Conservation (phyloP, 2,888 invertebrate genomes). For the Stenchaetothrips biformis region DNA sequence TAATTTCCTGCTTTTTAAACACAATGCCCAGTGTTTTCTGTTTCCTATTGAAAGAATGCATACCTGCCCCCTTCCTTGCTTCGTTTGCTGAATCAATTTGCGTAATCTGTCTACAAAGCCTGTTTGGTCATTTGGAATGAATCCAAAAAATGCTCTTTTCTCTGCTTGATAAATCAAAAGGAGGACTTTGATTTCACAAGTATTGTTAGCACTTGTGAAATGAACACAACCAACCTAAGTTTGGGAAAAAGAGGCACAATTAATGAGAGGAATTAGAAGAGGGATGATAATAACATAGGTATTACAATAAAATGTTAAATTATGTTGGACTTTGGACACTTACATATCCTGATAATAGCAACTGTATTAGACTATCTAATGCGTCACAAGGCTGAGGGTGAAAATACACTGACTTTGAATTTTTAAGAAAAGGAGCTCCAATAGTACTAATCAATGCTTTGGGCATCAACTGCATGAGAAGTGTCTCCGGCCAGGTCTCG, state of each 20-base stretch:
- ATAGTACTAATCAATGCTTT: conserved; percentile 83
- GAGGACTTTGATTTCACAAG: conserved; percentile 77
- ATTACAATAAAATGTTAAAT: conserved; percentile 33
- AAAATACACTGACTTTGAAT: conserved; percentile 86
- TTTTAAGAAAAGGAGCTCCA: conserved; percentile 78
- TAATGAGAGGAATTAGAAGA: no score
- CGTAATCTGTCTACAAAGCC: conserved; percentile 72
- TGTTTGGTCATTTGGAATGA: conserved; percentile 81
- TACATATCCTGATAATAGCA: conserved; percentile 86
- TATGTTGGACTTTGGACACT: conserved; percentile 43
- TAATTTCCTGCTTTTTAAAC: neutral
- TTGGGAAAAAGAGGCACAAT: neutral
- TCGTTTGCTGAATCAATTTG: neutral
- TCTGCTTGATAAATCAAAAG: conserved; percentile 76
- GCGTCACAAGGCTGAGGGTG: conserved; percentile 80
- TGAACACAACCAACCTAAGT: conserved; percentile 87
- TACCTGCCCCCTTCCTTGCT: neutral
- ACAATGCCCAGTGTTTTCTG: neutral
- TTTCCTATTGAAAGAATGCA: neutral
- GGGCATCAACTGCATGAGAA: conserved; percentile 91
- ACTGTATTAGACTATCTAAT: conserved; percentile 75
- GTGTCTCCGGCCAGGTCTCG: conserved; percentile 84
- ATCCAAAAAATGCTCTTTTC: conserved; percentile 75
- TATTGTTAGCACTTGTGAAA: conserved; percentile 60
- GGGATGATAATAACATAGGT: no score